phyloP scores from a whole-genome alignment of 2,797 vertebrate genomes.

The Pampus argenteus region DNA sequence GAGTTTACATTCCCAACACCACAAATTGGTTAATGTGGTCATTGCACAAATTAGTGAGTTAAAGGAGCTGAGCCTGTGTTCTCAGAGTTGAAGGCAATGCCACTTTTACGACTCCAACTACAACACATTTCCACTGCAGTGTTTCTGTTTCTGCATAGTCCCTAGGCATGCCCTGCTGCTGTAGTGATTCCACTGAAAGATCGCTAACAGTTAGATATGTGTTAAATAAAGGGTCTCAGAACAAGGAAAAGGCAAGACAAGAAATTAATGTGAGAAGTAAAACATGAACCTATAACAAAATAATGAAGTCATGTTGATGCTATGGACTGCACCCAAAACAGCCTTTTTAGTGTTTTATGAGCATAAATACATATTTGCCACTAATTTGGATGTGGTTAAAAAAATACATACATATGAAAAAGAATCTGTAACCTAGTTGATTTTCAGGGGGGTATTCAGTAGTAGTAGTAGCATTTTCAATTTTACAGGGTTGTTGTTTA shows the following conservation, averaged over 20 bases:
- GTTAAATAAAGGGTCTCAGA: slow-evolving; percentile 8
- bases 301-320: background rate
- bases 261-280: slow-evolving; percentile 4
- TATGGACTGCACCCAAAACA: too few species aligned
- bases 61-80: background rate
- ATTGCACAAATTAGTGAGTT: background rate
- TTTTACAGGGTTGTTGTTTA: background rate
- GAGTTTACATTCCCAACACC: too few species aligned
- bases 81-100: background rate
- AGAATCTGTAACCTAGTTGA: background rate
- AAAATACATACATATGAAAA: background rate
- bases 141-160: too few species aligned
- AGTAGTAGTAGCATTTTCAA: background rate
- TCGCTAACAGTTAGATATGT: slow-evolving; percentile 22
- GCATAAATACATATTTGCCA: too few species aligned
- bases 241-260: slow-evolving; percentile 7
- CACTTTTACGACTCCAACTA: too few species aligned
- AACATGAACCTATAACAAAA: slow-evolving; percentile 9
- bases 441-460: background rate
- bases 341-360: too few species aligned
- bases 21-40: too few species aligned
- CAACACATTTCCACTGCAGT: too few species aligned
- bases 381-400: too few species aligned
- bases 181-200: slow-evolving; percentile 59
- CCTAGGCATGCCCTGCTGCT: slow-evolving; percentile 1